Evolutionary conservation across 2,113 vertebrate species (phyloP).

Genomic region (Antechinus stuartii): DNA sequence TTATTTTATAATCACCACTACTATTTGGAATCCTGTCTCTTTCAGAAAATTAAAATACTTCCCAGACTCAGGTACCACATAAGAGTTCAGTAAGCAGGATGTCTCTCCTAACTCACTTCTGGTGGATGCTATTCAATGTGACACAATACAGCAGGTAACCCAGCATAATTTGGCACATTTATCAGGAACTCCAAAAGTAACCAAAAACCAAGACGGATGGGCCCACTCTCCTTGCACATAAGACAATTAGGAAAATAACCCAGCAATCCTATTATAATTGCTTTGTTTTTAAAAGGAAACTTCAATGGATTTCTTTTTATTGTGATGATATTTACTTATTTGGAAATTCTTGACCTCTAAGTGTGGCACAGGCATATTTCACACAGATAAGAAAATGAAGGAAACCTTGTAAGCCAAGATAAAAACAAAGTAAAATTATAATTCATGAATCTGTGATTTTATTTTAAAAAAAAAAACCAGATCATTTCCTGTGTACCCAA

Average conservation of each 20-base stretch:
- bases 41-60: slow-evolving; percentile 61
- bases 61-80: slow-evolving; percentile 70
- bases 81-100: slow-evolving; percentile 67
- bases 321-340: slow-evolving; percentile 43
- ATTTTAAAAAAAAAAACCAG: neutral
- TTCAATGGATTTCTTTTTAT: slow-evolving; percentile 22
- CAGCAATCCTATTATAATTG: slow-evolving; percentile 48
- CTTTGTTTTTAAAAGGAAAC: slow-evolving; percentile 63
- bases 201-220: slow-evolving; percentile 57
- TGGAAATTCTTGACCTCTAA: slow-evolving; percentile 55
- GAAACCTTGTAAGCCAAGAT: slow-evolving; percentile 29
- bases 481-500: slow-evolving; percentile 46
- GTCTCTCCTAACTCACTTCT: slow-evolving; percentile 66
- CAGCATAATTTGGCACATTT: slow-evolving; percentile 45
- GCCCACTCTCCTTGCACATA: slow-evolving; percentile 33
- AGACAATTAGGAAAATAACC: slow-evolving; percentile 49
- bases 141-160: slow-evolving; percentile 27
- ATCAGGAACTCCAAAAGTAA: slow-evolving; percentile 64
- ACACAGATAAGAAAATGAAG: slow-evolving; percentile 51
- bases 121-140: slow-evolving; percentile 46
- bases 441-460: slow-evolving; percentile 39
- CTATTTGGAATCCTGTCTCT: slow-evolving; percentile 55
- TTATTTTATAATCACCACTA: slow-evolving; percentile 76
- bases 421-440: slow-evolving; percentile 51
- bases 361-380: slow-evolving; percentile 59